Evolutionary conservation across 2,113 vertebrate genomes (phyloP).

Genomic region (Lates calcarifer): DNA sequence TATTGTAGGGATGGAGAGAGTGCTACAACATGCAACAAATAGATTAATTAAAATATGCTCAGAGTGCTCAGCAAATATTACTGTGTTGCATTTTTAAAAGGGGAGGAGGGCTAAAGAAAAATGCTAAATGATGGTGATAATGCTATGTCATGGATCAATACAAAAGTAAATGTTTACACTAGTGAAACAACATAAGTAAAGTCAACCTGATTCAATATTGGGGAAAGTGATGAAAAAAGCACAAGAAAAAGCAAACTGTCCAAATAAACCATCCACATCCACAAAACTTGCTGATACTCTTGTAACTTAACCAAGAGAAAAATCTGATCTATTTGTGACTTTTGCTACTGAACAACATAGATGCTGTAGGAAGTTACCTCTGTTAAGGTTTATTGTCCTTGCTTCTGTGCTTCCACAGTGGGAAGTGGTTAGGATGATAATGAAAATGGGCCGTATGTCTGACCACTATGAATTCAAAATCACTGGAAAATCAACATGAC

Average conservation of each 20-base stretch:
- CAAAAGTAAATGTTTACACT: not conserved
- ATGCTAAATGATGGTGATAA: not conserved
- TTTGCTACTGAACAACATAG: constrained; percentile 2
- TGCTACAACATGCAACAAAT: too few species aligned
- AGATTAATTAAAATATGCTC: too few species aligned
- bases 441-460: constrained; percentile 51
- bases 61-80: too few species aligned
- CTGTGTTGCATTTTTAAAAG: too few species aligned
- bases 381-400: constrained; percentile 24
- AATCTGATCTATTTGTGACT: too few species aligned
- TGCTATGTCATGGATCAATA: not conserved
- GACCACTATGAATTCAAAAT: constrained; percentile 53
- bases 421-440: constrained; percentile 51
- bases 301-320: too few species aligned
- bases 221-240: not conserved
- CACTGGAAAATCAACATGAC: constrained; percentile 61
- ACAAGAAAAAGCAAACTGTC: not conserved
- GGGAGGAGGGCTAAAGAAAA: too few species aligned
- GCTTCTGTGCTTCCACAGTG: constrained; percentile 35
- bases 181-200: not conserved
- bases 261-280: constrained; percentile 12
- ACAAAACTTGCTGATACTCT: not conserved
- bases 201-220: not conserved
- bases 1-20: not conserved
- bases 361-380: constrained; percentile 6